Base-by-base conservation (phyloP, 2,888 invertebrate genomes). In the Notocelia uddmanniana region DNA sequence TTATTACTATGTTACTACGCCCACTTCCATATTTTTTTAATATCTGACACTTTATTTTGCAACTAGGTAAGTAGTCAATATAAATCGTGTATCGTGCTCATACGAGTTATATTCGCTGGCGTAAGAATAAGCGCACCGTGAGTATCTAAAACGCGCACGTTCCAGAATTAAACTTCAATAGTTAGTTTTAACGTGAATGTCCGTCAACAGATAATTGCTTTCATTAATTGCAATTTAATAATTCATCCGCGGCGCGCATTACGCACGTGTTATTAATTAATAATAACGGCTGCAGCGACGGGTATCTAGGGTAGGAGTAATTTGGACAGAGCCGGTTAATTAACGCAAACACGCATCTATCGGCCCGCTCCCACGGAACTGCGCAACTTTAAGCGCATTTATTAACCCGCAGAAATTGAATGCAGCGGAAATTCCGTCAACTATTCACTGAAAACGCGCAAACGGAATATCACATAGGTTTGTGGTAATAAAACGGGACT, bases 261-360 rank as follows among this genome's bases (percentile, higher is more conserved):
- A 21, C 41, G 34, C 62, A 34, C 19, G 23, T 19, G 13, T 63
- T 68, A 58, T 69, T 58, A 69, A 64, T 69, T n/a, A 63, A 62
- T n/a, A 41, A 26, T 21, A 23, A 48, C 45, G 50, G n/a, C 26
- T 3, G 19, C 62, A 31, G 26, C 37, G 41, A 68, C 23, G 37
- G 50, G 74, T 74, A 68, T 74, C 74, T 75, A 70, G 63, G 60
- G 74, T 77, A 77, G 77, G 77, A 77, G 78, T 79, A 79, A 80
- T 77, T 79, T 79, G 70, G 70, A 77, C 75, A 77, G 76, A 74
- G 72, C 71, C 58, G 73, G 75, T 79, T 73, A 77, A 81, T 80
- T 76, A 79, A 79, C 75, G 76, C 73, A 41, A 64, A 37, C 57
- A 63, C 18, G 57, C 10, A 41, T 58, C 52, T 26, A 37, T 48